phyloP scores from a whole-genome alignment of 2,888 invertebrate genomes.

The Hydroisotoma schaefferi region DNA sequence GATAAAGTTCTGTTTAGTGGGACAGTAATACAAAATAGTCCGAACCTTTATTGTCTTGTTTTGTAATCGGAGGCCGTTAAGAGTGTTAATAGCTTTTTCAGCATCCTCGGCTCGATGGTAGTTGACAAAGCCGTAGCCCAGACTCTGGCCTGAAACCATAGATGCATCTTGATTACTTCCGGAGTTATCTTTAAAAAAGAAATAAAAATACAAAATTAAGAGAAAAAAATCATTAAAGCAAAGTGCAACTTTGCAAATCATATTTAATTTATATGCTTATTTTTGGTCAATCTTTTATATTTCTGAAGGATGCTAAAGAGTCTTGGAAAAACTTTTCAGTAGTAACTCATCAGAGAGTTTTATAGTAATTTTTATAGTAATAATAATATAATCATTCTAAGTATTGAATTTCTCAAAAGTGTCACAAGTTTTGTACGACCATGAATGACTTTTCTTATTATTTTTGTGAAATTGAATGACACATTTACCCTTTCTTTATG shows the following conservation, averaged over 20 bases:
- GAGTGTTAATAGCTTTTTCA: conserved; percentile 94
- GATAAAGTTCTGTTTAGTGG: no score
- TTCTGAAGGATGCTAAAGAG: neutral
- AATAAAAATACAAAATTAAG: conserved; percentile 4
- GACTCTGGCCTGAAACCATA: conserved; percentile 76
- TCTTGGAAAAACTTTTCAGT: no score
- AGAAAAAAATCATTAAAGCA: conserved; percentile 1
- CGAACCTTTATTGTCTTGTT: conserved; percentile 99
- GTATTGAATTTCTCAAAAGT: no score
- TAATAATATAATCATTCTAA: no score
- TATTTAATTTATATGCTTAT: neutral
- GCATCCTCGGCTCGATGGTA: conserved; percentile 97
- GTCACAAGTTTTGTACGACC: no score
- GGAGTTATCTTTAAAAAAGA: conserved; percentile 22
- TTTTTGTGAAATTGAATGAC: no score
- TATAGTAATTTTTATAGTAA: no score
- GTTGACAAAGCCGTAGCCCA: conserved; percentile 99
- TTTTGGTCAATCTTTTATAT: neutral
- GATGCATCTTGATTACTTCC: conserved; percentile 39
- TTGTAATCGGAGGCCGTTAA: conserved; percentile 95
- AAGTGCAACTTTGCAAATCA: neutral
- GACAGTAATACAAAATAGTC: no score
- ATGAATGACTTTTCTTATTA: no score
- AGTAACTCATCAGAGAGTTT: no score
- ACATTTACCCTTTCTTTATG: no score